Conservation (phyloP, 2,888 invertebrate genomes). For the Ectemnius continuus region DNA sequence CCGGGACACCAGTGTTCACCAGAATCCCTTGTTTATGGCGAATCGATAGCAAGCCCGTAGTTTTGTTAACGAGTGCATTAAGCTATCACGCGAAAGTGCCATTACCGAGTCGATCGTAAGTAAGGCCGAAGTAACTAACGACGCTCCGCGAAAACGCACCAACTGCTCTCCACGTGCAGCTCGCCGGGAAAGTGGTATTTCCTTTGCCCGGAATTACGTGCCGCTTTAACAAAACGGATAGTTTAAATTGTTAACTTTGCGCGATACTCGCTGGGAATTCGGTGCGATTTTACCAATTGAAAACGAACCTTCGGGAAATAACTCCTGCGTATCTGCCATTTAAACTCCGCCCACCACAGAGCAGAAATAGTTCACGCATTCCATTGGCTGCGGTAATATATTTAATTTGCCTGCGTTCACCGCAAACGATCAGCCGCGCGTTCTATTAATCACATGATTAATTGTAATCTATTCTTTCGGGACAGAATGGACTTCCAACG, state of each 20-base stretch:
- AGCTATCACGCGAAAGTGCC: slow-evolving; percentile 72
- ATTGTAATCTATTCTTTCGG: slow-evolving; percentile 9
- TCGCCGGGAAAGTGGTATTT: slow-evolving; percentile 25
- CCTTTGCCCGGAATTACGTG: slow-evolving; percentile 24
- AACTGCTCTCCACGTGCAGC: slow-evolving; percentile 20
- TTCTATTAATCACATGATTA: background rate
- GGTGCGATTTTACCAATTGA: slow-evolving; percentile 2
- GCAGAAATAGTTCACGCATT: too few relatives aligned
- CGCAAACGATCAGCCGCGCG: too few relatives aligned
- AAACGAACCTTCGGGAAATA: slow-evolving; percentile 36
- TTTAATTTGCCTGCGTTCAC: too few relatives aligned
- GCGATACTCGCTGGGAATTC: background rate
- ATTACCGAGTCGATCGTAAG: slow-evolving; percentile 68
- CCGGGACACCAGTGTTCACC: slow-evolving; percentile 45
- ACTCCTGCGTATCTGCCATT: slow-evolving; percentile 32
- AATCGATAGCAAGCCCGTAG: slow-evolving; percentile 69
- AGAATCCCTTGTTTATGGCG: slow-evolving; percentile 67
- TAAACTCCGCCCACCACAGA: too few relatives aligned
- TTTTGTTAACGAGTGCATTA: slow-evolving; percentile 73
- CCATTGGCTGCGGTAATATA: too few relatives aligned
- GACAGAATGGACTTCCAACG: slow-evolving; percentile 89
- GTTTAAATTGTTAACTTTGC: slow-evolving; percentile 23
- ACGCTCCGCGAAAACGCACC: slow-evolving; percentile 40
- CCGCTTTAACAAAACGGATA: slow-evolving; percentile 31
- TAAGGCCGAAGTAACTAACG: slow-evolving; percentile 56